Evolutionary conservation across 1,140 invertebrate species (phyloP).

Genomic region (Aphidius ervi): DNA sequence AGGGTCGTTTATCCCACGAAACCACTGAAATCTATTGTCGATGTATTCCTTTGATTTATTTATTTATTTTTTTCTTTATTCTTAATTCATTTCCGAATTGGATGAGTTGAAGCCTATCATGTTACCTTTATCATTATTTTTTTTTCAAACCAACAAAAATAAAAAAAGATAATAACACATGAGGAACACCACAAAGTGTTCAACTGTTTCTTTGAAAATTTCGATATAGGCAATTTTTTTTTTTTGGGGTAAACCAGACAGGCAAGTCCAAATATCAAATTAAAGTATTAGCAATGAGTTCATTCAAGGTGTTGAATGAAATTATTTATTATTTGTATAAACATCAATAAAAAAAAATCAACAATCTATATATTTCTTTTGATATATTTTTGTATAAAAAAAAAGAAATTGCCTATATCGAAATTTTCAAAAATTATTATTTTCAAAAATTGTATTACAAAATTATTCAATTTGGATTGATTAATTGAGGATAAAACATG

Average conservation of each 20-base stretch:
- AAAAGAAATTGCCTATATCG: too few relatives aligned
- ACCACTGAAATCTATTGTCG: too few relatives aligned
- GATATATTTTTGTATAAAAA: too few relatives aligned
- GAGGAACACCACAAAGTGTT: neutral
- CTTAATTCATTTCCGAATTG: constrained; percentile 22
- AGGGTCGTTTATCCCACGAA: too few relatives aligned
- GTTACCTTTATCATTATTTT: constrained; percentile 17
- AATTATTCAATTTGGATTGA: too few relatives aligned
- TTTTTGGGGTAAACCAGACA: constrained; percentile 9
- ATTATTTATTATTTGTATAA: neutral
- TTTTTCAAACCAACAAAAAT: neutral
- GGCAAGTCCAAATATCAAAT: constrained; percentile 25
- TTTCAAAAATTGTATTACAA: too few relatives aligned
- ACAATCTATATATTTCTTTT: too few relatives aligned
- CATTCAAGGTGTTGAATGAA: constrained; percentile 1
- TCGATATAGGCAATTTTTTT: constrained; percentile 14
- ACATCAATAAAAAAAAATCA: neutral
- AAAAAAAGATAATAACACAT: neutral
- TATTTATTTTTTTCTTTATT: constrained; percentile 10
- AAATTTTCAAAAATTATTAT: too few relatives aligned
- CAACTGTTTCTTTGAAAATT: constrained; percentile 2
- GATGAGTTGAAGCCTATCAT: constrained; percentile 17
- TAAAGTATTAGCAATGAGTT: constrained; percentile 14
- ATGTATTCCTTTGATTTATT: too few relatives aligned
- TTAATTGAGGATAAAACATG: too few relatives aligned